phyloP scores from a whole-genome alignment of 2,888 invertebrate genomes.

The Laspeyria flexula region DNA sequence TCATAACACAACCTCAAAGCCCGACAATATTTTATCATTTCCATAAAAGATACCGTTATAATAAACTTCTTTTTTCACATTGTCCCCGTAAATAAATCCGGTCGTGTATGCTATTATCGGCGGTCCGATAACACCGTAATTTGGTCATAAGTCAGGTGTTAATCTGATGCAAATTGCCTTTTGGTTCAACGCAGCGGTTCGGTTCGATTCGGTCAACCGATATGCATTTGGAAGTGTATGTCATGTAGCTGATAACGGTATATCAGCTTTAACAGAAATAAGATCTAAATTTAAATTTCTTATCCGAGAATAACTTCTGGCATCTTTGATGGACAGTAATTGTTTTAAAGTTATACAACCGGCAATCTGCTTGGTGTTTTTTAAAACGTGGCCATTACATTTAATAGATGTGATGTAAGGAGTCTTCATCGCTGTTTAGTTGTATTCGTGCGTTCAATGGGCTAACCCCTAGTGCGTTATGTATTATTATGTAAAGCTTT shows the following conservation, averaged over 20 bases:
- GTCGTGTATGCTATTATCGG: constrained; percentile 46
- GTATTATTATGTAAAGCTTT: constrained; percentile 33
- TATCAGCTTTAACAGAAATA: neutral
- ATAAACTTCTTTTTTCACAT: constrained; percentile 44
- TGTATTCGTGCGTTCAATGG: constrained; percentile 21
- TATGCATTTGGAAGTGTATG: constrained; percentile 25
- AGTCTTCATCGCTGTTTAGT: constrained; percentile 13
- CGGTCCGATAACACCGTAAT: constrained; percentile 53
- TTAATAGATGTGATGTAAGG: constrained; percentile 41
- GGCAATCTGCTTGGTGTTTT: constrained; percentile 29
- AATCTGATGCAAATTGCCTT: constrained; percentile 73
- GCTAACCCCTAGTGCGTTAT: constrained; percentile 20
- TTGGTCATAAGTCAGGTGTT: constrained; percentile 68
- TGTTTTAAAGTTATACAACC: constrained; percentile 32
- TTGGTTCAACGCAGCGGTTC: constrained; percentile 21
- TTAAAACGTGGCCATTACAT: constrained; percentile 31
- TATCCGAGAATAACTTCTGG: neutral
- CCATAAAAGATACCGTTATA: constrained; percentile 55
- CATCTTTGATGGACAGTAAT: constrained; percentile 22
- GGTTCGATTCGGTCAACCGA: constrained; percentile 37
- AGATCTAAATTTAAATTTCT: constrained; percentile 6
- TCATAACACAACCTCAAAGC: constrained; percentile 40
- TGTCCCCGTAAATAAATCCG: constrained; percentile 55
- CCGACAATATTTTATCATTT: constrained; percentile 50
- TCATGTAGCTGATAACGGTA: constrained; percentile 14